These are phyloP conservation scores for Oreochromis tanganicae DNA, from an alignment of 2,113 vertebrate species.

Conservation along the genomic window DNA sequence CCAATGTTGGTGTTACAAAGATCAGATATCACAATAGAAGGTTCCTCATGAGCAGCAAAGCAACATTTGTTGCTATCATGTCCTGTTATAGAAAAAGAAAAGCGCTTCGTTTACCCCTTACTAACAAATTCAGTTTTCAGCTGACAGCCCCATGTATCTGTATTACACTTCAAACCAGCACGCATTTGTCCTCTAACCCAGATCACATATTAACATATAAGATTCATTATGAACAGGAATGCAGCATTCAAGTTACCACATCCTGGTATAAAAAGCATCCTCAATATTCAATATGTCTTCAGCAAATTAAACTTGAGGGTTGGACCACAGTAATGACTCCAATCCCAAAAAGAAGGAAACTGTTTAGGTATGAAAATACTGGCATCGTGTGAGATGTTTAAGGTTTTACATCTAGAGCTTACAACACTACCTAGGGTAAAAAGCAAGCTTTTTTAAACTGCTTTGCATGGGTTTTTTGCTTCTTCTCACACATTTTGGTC, in stretches of 20 bases:
- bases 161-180: background rate
- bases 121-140: background rate
- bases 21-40: background rate
- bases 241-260: background rate
- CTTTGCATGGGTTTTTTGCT: background rate
- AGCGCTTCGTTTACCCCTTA: rapidly evolving
- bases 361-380: background rate
- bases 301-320: background rate
- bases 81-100: background rate
- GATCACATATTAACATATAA: background rate
- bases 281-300: rapidly evolving
- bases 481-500: background rate
- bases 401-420: background rate
- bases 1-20: rapidly evolving
- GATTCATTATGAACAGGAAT: rapidly evolving
- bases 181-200: rapidly evolving
- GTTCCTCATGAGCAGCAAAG: background rate
- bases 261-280: background rate
- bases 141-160: background rate
- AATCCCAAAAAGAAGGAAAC: background rate
- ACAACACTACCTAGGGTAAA: background rate
- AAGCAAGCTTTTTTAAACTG: background rate
- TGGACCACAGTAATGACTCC: background rate
- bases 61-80: background rate
- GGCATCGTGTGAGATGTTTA: rapidly evolving